Conservation (phyloP, 2,797 vertebrate species). For the Enteromius mattozi region DNA sequence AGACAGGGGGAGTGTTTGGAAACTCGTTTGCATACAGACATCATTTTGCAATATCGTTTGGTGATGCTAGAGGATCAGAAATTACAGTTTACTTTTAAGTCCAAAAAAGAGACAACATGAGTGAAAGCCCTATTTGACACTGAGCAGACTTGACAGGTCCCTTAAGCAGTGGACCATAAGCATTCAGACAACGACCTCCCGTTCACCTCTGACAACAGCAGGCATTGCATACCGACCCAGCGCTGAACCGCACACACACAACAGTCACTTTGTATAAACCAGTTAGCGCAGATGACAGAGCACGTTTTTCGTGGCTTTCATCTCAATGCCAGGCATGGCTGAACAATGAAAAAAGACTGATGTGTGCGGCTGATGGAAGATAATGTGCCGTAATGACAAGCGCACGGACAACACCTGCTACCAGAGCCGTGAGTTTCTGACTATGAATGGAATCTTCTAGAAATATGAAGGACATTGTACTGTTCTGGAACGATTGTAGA, state of each 20-base stretch:
- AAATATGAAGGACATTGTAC: constrained; percentile 30
- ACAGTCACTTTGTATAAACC: constrained; percentile 34
- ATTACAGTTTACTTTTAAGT: background rate
- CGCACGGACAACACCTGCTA: constrained; percentile 40
- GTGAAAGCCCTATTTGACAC: constrained; percentile 44
- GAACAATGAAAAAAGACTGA: constrained; percentile 51
- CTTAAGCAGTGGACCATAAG: constrained; percentile 52
- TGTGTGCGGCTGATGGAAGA: constrained; percentile 35
- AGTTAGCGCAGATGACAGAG: constrained; percentile 39
- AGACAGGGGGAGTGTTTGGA: background rate
- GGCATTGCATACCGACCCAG: constrained; percentile 47
- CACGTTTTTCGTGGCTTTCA: constrained; percentile 42
- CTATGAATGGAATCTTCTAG: constrained; percentile 33
- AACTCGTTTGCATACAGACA: background rate
- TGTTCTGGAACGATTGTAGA: background rate
- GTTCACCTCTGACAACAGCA: constrained; percentile 54
- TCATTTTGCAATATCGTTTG: background rate
- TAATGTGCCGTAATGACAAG: constrained; percentile 49
- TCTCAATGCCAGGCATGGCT: constrained; percentile 49
- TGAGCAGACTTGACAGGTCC: constrained; percentile 59
- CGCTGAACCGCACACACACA: constrained; percentile 38
- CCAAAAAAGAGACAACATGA: constrained; percentile 19
- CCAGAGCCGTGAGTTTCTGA: constrained; percentile 29
- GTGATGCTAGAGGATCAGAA: background rate
- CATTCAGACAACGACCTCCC: constrained; percentile 58